Evolutionary conservation across 2,797 vertebrate species (phyloP), one percentile per base, ranked within the genome.

Genomic region (Lepilemur ruficaudatus): DNA sequence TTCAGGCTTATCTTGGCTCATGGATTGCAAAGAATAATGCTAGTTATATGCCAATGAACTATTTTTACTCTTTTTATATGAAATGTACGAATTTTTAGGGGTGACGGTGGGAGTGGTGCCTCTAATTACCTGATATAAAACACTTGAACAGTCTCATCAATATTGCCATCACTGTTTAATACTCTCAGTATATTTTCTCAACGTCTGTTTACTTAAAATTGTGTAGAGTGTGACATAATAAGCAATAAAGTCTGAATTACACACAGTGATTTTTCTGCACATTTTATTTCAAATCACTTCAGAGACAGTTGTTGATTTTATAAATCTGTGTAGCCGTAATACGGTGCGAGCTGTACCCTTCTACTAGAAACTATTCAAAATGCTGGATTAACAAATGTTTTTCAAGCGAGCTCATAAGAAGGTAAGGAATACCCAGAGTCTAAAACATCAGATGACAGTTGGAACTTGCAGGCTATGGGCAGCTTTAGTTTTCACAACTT

Each of bases 1-100:
- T 81, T 86, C 88, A 70, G 22, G 63, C 35, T 73, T 55, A 72
- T 65, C 8, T 30, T 80, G 79, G 79, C 63, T 95, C 82, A 70
- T 80, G 83, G 43, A 65, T 93, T 59, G 82, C 89, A 94, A 83
- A 96, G 65, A 97, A 83, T 94, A 90, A 96, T 89, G 91, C 95
- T 94, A 97, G 93, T 95, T 91, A 95, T 93, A 97, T 93, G 91
- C 96, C 96, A 96, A 59, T 97, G 95, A 97, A 97, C 73, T 96
- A 18, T 97, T 97, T 98, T 95, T 97, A 97, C 85, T 97, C 67
- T 95, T 97, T 98, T 97, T 96, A 88, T 97, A 96, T 55, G 89
- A 95, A 91, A 76, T 89, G 75, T 91, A 85, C 57, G 61, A 2
- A 89, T 79, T 80, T 52, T 18, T 17, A 86, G 94, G 91, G 89